Evolutionary conservation across 2,113 vertebrate species (phyloP).

Genomic region (Cinclus mexicanus): DNA sequence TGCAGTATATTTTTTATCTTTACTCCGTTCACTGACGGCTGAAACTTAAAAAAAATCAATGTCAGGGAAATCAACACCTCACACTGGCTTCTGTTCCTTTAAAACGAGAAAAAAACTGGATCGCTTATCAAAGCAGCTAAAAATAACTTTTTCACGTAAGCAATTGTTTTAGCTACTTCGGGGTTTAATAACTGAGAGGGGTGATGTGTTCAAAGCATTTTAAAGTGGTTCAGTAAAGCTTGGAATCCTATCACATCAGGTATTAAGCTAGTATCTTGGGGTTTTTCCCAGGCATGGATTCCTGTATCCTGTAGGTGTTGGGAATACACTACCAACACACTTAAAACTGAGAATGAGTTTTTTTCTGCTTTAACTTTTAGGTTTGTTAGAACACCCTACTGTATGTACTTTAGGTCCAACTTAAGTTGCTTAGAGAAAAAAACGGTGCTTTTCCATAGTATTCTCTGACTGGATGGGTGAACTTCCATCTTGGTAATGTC

Average conservation of each 20-base stretch:
- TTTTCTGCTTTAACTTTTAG: background rate
- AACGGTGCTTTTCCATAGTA: background rate
- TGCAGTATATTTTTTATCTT: background rate
- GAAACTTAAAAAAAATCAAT: background rate
- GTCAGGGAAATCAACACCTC: background rate
- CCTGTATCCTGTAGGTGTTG: accelerated
- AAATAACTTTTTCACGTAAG: background rate
- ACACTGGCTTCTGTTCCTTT: background rate
- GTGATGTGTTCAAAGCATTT: background rate
- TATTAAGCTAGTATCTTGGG: background rate
- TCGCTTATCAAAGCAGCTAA: background rate
- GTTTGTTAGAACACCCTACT: background rate
- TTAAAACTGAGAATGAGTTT: background rate
- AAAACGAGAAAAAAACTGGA: background rate
- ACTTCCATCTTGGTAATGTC: background rate
- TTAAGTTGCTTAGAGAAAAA: background rate
- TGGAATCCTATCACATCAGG: background rate
- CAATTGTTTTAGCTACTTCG: background rate
- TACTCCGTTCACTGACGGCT: background rate
- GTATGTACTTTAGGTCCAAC: background rate
- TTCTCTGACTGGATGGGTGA: background rate
- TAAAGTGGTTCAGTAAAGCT: background rate
- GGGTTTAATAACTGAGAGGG: background rate
- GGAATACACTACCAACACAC: background rate
- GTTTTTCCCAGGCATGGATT: background rate